Conservation (phyloP, 2,797 vertebrate genomes). For the Gephyroberyx darwinii region DNA sequence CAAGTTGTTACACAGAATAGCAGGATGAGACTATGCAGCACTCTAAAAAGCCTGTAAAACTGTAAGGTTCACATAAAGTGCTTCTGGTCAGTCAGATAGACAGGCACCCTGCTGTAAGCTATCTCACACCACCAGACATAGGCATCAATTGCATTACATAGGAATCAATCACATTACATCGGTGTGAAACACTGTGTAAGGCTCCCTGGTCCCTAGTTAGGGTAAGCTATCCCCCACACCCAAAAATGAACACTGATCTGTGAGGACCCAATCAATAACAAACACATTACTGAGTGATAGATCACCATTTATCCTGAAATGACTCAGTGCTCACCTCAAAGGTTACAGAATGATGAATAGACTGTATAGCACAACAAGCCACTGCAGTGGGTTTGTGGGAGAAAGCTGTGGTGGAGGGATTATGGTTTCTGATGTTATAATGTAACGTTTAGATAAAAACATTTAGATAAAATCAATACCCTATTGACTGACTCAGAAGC, state of each 20-base stretch:
- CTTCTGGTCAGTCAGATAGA: neutral
- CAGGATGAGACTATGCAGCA: constrained; percentile 12
- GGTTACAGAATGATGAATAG: constrained; percentile 29
- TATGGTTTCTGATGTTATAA: neutral
- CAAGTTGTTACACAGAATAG: neutral
- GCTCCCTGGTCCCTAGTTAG: neutral
- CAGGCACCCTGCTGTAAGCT: neutral
- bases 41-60: constrained; percentile 3
- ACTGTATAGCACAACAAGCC: neutral
- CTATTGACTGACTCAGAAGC: constrained; percentile 18
- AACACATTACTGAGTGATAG: constrained; percentile 8
- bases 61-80: neutral
- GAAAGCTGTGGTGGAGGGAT: neutral
- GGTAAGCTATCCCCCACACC: neutral
- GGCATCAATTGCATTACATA: neutral
- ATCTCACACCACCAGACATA: constrained; percentile 9
- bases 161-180: neutral
- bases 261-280: constrained; percentile 13
- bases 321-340: constrained; percentile 1
- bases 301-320: constrained; percentile 36
- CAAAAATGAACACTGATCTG: constrained; percentile 44
- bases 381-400: constrained; percentile 3
- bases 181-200: constrained; percentile 14
- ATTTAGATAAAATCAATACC: constrained; percentile 39
- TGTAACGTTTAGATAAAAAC: constrained; percentile 17